Base-by-base conservation (phyloP, 2,888 invertebrate species). In the Venustoraphidia nigricollis region DNA sequence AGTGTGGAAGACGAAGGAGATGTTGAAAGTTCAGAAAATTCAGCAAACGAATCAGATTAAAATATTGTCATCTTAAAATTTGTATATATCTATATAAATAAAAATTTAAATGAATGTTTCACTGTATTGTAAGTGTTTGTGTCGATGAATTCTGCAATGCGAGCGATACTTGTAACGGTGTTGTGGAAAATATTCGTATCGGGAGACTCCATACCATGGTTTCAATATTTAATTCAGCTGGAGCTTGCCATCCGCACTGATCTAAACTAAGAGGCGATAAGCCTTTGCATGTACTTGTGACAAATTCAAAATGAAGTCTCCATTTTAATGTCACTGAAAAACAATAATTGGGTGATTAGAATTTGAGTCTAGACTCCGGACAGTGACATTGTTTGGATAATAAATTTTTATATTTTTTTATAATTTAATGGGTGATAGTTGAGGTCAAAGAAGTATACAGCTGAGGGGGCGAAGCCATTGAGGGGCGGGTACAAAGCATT, bases 201-300 rank as follows among this genome's bases (percentile, higher is more conserved):
- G 96, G 95, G 47, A 97, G 72, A 69, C 96, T 93, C 97, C 97
- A 98, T 10, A 94, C 85, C 93, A 97, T 95, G 1, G 97, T 97
- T 68, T 98, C 96, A 50, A 97, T 94, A 10, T 90, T 82, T 35
- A 95, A 73, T 54, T 82, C 81, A 2, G 81, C 70, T 0, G 95
- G 94, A 1, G 90, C 94, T 58, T 82, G 83, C 83, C 94, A 91
- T 13, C 73, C 75, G 11, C 65, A 68, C 48, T 75, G 72, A 37
- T 74, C 77, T 34, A 74, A 70, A 34, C 75, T 72, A 6, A 76
- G 75, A 34, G 77, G 73, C 51, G 76, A 69, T 45, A 82, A 69
- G 47, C 75, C 72, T 59, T 82, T 81, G 63, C 77, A 73, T 3
- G 75, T 73, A 51, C 85, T 85, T 0, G 90, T 92, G 0, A 93